Conservation (phyloP, 2,888 invertebrate genomes). For the Tipula lateralis region DNA sequence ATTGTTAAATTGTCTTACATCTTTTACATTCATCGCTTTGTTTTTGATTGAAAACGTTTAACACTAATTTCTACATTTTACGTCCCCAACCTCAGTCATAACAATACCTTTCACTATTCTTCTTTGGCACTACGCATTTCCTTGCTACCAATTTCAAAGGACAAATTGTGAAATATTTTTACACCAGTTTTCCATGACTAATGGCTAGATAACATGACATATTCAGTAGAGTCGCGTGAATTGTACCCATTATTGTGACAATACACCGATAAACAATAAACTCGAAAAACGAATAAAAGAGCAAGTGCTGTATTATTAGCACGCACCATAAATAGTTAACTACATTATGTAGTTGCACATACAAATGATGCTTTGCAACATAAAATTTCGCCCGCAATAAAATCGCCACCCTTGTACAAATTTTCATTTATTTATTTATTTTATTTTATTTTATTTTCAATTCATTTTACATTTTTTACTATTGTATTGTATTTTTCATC, state of each 20-base stretch:
- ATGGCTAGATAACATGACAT: background rate
- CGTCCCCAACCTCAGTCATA: no score
- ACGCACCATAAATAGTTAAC: background rate
- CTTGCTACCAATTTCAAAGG: background rate
- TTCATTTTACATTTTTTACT: background rate
- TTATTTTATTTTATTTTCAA: background rate
- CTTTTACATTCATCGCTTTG: no score
- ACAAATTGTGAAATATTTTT: background rate
- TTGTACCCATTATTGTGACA: background rate
- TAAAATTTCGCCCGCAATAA: background rate
- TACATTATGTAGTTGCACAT: background rate
- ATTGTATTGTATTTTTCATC: slow-evolving; percentile 5
- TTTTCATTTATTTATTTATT: background rate
- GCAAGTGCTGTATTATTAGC: background rate
- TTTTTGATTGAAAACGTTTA: no score
- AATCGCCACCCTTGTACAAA: background rate
- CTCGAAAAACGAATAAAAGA: background rate
- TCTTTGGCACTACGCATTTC: background rate
- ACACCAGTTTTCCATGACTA: background rate
- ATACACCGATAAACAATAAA: background rate
- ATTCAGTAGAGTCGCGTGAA: background rate
- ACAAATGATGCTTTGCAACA: background rate
- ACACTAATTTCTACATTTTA: no score
- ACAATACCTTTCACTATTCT: no score
- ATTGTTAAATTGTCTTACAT: no score